These are phyloP conservation scores for Gymnorhina tibicen DNA, from an alignment of 2,113 vertebrate genomes.

Conservation along the genomic window DNA sequence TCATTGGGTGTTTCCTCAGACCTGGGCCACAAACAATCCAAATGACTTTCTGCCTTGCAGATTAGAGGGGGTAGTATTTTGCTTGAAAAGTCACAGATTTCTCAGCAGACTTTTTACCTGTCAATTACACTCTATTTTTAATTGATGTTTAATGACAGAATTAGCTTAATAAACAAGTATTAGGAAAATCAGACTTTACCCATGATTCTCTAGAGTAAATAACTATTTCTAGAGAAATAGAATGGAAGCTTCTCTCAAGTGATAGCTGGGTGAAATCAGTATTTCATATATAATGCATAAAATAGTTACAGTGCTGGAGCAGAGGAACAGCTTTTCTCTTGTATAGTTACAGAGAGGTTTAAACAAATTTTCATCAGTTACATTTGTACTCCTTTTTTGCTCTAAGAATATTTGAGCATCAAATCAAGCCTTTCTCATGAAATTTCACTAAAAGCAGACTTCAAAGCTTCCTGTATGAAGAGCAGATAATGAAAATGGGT, in stretches of 20 bases:
- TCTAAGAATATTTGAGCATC: background rate
- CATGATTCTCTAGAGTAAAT: background rate
- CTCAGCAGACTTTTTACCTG: background rate
- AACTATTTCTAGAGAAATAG: background rate
- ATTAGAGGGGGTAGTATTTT: background rate
- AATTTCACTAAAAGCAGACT: background rate
- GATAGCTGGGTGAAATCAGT: background rate
- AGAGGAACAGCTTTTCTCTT: background rate
- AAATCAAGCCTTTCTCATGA: background rate
- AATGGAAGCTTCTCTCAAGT: background rate
- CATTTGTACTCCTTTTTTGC: background rate
- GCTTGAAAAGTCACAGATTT: background rate
- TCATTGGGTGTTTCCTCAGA: background rate
- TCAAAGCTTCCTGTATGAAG: background rate
- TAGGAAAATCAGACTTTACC: background rate
- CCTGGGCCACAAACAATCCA: background rate
- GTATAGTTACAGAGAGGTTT: background rate
- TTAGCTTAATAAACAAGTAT: background rate
- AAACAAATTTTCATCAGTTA: background rate
- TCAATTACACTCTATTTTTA: background rate
- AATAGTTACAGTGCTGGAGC: background rate
- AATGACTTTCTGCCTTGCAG: background rate
- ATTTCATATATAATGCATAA: background rate
- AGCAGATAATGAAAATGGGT: background rate
- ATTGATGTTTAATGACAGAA: background rate